Conservation (phyloP, 1,140 invertebrate species). For the Brevipalpus yothersi region DNA sequence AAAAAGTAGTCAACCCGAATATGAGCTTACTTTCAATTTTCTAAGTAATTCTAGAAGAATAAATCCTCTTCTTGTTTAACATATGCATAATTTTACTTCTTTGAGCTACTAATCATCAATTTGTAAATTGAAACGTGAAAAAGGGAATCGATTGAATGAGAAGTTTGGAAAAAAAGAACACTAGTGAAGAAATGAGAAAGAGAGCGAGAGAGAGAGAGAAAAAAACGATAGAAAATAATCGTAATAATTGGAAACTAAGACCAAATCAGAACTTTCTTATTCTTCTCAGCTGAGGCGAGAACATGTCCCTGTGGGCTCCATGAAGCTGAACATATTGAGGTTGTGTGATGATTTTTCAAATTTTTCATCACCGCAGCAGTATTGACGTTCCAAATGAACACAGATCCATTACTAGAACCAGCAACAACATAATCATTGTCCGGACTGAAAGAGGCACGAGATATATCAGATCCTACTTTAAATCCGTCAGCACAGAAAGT, state of each 20-base stretch:
- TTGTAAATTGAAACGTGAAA: too few relatives aligned
- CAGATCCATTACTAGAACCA: conserved; percentile 63
- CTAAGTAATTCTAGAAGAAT: too few relatives aligned
- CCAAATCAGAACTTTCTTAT: conserved; percentile 64
- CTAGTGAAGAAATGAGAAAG: not conserved
- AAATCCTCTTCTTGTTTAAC: too few relatives aligned
- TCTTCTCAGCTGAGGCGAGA: conserved; percentile 62
- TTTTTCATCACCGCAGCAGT: conserved; percentile 50
- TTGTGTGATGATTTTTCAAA: conserved; percentile 66
- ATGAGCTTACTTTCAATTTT: too few relatives aligned
- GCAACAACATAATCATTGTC: conserved; percentile 62
- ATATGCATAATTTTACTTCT: too few relatives aligned
- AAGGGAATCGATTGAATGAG: not conserved
- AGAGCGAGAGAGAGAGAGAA: not conserved
- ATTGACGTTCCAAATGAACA: conserved; percentile 71
- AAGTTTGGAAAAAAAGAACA: not conserved
- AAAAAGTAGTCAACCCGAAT: too few relatives aligned
- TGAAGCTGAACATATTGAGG: conserved; percentile 59
- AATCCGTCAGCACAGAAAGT: conserved; percentile 80
- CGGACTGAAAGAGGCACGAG: conserved; percentile 69
- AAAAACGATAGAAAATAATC: not conserved
- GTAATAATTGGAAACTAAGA: not conserved
- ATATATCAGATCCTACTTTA: conserved; percentile 81
- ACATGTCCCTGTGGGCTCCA: conserved; percentile 67
- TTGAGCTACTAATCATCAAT: too few relatives aligned